Percentiles rank a stretch among this genome's conserved stretches.
Conservation (phyloP, 2,888 invertebrate species). For the Caradrina clavipalpis region DNA sequence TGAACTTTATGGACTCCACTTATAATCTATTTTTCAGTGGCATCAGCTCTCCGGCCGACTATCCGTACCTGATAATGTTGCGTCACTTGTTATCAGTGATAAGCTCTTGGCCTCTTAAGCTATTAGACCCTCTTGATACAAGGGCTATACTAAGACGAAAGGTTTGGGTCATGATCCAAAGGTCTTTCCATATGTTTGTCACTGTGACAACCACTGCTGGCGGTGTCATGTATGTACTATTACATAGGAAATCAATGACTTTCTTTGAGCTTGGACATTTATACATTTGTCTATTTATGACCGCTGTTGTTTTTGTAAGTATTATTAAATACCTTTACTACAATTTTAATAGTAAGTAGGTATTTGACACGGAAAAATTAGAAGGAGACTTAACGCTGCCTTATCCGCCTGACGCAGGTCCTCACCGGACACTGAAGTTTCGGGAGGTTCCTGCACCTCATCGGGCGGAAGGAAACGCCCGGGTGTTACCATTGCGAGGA, state of each 20-base stretch:
- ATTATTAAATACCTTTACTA: background rate
- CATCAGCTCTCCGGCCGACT: background rate
- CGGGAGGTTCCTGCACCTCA: too few species aligned
- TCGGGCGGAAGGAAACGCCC: too few species aligned
- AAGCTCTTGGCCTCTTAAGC: slow-evolving; percentile 19
- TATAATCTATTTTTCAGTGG: slow-evolving; percentile 18
- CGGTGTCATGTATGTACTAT: background rate
- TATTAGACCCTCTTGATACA: slow-evolving; percentile 6
- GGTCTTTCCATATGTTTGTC: background rate
- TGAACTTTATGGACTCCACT: background rate
- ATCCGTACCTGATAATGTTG: slow-evolving; percentile 15
- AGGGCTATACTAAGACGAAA: slow-evolving; percentile 2
- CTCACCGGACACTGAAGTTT: too few species aligned
- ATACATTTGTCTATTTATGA: slow-evolving; percentile 25
- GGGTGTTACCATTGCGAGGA: too few species aligned
- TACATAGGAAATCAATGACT: slow-evolving; percentile 20
- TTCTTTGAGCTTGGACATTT: slow-evolving; percentile 36
- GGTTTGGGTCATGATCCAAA: slow-evolving; percentile 26
- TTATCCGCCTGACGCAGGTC: too few species aligned
- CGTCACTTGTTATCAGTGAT: slow-evolving; percentile 30
- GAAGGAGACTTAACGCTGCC: too few species aligned
- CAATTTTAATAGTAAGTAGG: too few species aligned
- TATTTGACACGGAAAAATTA: too few species aligned
- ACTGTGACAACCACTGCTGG: background rate
- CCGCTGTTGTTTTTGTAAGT: slow-evolving; percentile 15